Percentiles rank a stretch among this genome's conserved stretches.
These are phyloP conservation scores for Popillia japonica DNA, from an alignment of 1,140 invertebrate genomes.

Conservation along the genomic window DNA sequence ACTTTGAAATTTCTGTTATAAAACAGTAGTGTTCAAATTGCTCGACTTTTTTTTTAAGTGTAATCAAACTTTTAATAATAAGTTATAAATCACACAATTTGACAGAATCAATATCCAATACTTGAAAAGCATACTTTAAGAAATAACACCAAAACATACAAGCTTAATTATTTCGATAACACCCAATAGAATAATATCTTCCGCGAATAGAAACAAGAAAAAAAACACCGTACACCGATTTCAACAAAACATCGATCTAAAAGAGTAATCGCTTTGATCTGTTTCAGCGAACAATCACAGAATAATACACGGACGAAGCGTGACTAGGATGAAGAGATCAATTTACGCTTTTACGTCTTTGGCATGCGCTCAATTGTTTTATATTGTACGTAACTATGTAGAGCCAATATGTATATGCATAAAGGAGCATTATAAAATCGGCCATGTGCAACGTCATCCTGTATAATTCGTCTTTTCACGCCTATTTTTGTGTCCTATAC, in stretches of 20 bases:
- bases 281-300: background rate
- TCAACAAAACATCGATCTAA: slow-evolving; percentile 1
- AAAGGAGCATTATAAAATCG: background rate
- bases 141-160: background rate
- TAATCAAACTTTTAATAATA: no score
- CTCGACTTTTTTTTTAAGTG: no score
- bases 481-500: background rate
- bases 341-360: slow-evolving; percentile 2
- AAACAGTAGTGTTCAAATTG: no score
- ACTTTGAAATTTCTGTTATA: no score
- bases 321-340: slow-evolving; percentile 7
- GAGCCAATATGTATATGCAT: background rate
- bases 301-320: background rate
- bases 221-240: background rate
- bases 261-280: background rate
- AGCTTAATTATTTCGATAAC: background rate
- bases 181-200: background rate
- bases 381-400: background rate
- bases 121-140: background rate
- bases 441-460: background rate
- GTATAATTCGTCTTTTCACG: slow-evolving; percentile 4
- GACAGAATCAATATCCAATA: no score
- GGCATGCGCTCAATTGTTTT: slow-evolving; percentile 8
- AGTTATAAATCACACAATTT: no score
- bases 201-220: background rate